These are phyloP conservation scores for Drosophila teissieri DNA, from an alignment of 1,140 invertebrate genomes.

Conservation along the genomic window DNA sequence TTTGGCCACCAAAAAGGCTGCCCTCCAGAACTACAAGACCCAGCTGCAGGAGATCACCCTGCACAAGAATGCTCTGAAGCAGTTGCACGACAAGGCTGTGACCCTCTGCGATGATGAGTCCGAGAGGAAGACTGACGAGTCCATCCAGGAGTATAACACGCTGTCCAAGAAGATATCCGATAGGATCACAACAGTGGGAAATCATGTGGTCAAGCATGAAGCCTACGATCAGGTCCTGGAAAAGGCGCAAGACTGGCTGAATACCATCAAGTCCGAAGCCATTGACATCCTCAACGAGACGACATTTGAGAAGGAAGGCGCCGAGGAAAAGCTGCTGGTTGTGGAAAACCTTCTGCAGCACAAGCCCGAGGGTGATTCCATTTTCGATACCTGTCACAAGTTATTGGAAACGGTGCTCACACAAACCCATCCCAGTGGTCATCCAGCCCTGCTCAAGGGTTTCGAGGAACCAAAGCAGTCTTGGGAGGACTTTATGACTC, in stretches of 20 bases:
- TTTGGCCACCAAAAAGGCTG: slow-evolving; percentile 93
- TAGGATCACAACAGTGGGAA: slow-evolving; percentile 88
- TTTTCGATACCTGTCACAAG: slow-evolving; percentile 89
- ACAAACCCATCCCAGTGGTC: slow-evolving; percentile 92
- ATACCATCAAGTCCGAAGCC: slow-evolving; percentile 88
- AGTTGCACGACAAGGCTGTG: slow-evolving; percentile 91
- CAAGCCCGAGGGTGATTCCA: slow-evolving; percentile 90
- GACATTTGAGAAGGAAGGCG: slow-evolving; percentile 89
- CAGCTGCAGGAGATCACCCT: slow-evolving; percentile 92
- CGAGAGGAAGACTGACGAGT: slow-evolving; percentile 88
- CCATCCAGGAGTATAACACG: slow-evolving; percentile 89
- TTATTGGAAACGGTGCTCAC: slow-evolving; percentile 90
- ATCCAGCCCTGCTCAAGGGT: slow-evolving; percentile 89
- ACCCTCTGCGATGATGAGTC: slow-evolving; percentile 91
- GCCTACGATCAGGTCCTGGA: slow-evolving; percentile 92
- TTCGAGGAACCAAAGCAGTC: slow-evolving; percentile 90
- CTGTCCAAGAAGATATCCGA: slow-evolving; percentile 89
- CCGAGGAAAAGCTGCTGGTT: slow-evolving; percentile 90
- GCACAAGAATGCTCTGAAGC: slow-evolving; percentile 91
- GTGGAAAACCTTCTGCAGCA: slow-evolving; percentile 91
- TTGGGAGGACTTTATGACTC: slow-evolving; percentile 91
- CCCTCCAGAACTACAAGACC: slow-evolving; percentile 90
- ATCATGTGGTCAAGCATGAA: slow-evolving; percentile 92
- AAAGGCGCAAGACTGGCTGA: slow-evolving; percentile 88
- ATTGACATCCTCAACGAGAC: slow-evolving; percentile 91